These are phyloP conservation scores for Acheta domesticus DNA, from an alignment of 2,888 invertebrate species.

Conservation along the genomic window DNA sequence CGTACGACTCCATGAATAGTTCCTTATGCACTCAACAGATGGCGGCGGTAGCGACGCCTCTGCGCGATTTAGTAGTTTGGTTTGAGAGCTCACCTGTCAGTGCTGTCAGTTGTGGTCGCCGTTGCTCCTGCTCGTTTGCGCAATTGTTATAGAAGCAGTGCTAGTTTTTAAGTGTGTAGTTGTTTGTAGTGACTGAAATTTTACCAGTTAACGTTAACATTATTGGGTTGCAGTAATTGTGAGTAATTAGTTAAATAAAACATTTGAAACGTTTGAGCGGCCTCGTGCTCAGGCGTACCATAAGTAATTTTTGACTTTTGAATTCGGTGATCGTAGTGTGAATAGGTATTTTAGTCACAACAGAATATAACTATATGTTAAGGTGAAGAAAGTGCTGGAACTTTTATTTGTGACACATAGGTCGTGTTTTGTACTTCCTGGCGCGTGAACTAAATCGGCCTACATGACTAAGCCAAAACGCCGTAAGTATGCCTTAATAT, in stretches of 20 bases:
- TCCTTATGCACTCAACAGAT: conserved; percentile 21
- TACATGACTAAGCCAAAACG: conserved; percentile 36
- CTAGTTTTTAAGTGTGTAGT: not conserved
- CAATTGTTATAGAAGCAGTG: conserved; percentile 26
- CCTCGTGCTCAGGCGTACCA: not conserved
- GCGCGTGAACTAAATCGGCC: not conserved
- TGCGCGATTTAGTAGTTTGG: conserved; percentile 24
- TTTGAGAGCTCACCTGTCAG: conserved; percentile 31
- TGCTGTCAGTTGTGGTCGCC: conserved; percentile 30
- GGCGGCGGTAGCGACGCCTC: conserved; percentile 21
- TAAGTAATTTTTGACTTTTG: too few relatives aligned
- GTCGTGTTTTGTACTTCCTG: not conserved
- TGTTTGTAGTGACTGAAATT: not conserved
- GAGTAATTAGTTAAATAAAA: too few relatives aligned
- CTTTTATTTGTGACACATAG: not conserved
- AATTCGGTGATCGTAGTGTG: too few relatives aligned
- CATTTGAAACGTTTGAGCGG: not conserved
- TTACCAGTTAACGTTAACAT: not conserved
- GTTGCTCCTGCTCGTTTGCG: conserved; percentile 19
- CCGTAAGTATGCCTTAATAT: conserved; percentile 32
- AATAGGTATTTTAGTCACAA: too few relatives aligned
- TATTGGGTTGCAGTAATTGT: too few relatives aligned
- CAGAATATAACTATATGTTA: too few relatives aligned
- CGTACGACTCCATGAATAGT: not conserved
- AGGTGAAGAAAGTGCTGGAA: too few relatives aligned